Base-by-base conservation (phyloP, 2,113 vertebrate genomes). In the Poeciliopsis occidentalis region DNA sequence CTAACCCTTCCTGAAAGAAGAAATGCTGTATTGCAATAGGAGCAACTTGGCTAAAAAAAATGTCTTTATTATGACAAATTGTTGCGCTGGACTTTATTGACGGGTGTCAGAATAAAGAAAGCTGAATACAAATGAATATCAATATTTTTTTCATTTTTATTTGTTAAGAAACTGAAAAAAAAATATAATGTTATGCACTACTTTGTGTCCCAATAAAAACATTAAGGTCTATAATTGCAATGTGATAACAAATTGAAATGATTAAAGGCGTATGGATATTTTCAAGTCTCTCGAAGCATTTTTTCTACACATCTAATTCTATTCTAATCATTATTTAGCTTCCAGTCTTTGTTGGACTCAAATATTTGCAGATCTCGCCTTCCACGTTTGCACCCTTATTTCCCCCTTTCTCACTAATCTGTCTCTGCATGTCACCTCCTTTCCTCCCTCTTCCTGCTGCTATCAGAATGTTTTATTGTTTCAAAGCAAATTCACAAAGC, bases 391-490 rank as follows among this genome's bases (percentile, higher is more conserved):
- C 37, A 29, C 80, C 60, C 67, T 75, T 60, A 30, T 84, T 76
- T 69, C 65, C 64, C 34, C 72, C 17, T 6, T 67, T 30, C 67
- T 74, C 66, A 11, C 62, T 67, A 70, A 85, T 85, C 83, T 82
- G 81, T 85, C 71, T 78, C 70, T 41, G 32, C 64, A 26, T 78
- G 71, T 83, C 71, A 80, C 73, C 69, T 64, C 47, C 66, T 72
- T 86, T 81, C 81, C 81, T 85, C 75, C 84, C 32, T 30, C 61
- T 80, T 82, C 81, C 73, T 87, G 64, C 78, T 37, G 17, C 82
- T 81, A 72, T 82, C 73, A 70, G 29, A 66, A 68, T 76, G 82
- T 64, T 89, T 89, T 88, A 87, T 83, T 73, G 71, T 87, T 66
- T 13, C 65, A 78, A 77, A 83, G 73, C 54, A 80, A 82, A 90